Conservation (phyloP, 2,888 invertebrate genomes). For the Tinea pellionella region DNA sequence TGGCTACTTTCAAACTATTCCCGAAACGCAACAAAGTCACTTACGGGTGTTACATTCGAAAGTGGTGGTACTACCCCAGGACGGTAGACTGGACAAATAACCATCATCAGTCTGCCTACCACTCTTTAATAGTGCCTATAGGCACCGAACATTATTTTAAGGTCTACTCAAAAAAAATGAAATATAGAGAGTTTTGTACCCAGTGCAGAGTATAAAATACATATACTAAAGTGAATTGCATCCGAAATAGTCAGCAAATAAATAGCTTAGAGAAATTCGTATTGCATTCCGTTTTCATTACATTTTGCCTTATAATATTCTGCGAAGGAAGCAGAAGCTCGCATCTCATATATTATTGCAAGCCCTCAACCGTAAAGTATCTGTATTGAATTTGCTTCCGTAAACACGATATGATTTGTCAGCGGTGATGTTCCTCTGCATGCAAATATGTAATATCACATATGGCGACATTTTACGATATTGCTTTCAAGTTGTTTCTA, state of each 20-base stretch:
- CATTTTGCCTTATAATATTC: background rate
- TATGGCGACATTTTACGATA: slow-evolving; percentile 16
- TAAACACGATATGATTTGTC: slow-evolving; percentile 40
- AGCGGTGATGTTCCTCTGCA: slow-evolving; percentile 26
- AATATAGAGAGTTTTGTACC: too few species aligned
- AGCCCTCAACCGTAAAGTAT: slow-evolving; percentile 35
- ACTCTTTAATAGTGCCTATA: too few species aligned
- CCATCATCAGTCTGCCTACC: too few species aligned
- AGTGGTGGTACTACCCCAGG: too few species aligned
- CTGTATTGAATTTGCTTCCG: slow-evolving; percentile 40
- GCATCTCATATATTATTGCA: slow-evolving; percentile 28
- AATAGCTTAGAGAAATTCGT: background rate
- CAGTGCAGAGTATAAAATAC: background rate
- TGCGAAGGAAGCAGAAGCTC: background rate
- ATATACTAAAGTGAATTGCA: background rate
- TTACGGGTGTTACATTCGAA: too few species aligned
- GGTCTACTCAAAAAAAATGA: too few species aligned
- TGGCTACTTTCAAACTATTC: too few species aligned
- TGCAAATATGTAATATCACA: slow-evolving; percentile 4
- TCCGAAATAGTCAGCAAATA: background rate
- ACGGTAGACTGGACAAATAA: too few species aligned
- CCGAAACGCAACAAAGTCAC: too few species aligned
- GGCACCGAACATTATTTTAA: too few species aligned
- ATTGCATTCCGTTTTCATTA: slow-evolving; percentile 3
- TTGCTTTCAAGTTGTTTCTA: slow-evolving; percentile 17